These are phyloP conservation scores for Pitangus sulphuratus DNA, from an alignment of 2,797 vertebrate species.

Conservation along the genomic window DNA sequence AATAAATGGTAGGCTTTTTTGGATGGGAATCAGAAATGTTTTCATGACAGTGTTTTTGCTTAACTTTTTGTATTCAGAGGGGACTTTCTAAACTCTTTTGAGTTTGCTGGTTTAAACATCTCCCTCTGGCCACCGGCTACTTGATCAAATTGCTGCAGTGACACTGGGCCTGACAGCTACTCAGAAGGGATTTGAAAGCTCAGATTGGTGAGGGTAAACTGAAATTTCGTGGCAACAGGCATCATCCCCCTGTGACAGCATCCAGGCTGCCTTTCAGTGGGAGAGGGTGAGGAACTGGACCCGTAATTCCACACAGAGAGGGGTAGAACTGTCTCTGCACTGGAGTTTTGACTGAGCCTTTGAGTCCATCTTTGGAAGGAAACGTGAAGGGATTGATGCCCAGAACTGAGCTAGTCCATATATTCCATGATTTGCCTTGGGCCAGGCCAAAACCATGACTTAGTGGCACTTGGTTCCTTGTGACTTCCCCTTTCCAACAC, in stretches of 20 bases:
- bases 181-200: neutral
- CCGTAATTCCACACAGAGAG: neutral
- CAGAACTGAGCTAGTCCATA: neutral
- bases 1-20: slow-evolving; percentile 63
- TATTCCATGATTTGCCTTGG: neutral
- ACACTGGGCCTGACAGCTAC: neutral
- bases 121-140: neutral
- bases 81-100: slow-evolving; percentile 35
- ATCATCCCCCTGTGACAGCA: neutral
- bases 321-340: neutral
- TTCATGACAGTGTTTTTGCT: slow-evolving; percentile 64
- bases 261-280: neutral
- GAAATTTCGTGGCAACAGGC: neutral
- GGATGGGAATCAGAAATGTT: slow-evolving; percentile 68
- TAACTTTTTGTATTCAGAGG: slow-evolving; percentile 52
- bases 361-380: neutral
- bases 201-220: neutral
- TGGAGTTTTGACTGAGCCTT: neutral
- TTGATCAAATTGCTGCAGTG: neutral
- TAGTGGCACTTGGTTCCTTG: neutral
- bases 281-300: neutral
- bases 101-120: neutral
- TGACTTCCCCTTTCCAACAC: neutral
- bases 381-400: neutral
- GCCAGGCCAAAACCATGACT: neutral